These are phyloP conservation scores for Chlorocebus sabaeus DNA, from an alignment of 2,113 vertebrate genomes.

Conservation along the genomic window DNA sequence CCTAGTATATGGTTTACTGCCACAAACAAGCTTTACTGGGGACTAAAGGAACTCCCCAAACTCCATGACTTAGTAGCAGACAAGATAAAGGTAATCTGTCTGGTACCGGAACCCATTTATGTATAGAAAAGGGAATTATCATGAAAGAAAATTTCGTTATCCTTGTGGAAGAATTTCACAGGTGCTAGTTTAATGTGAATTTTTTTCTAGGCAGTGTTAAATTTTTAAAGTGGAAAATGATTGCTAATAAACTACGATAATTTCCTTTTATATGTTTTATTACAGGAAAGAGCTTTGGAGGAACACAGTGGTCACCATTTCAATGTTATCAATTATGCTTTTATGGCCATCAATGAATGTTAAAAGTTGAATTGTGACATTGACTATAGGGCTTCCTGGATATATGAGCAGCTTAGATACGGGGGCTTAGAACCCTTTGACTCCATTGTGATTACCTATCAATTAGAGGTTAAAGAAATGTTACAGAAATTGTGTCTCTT, in stretches of 20 bases:
- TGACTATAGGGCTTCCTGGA: background rate
- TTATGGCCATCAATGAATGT: background rate
- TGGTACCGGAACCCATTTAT: background rate
- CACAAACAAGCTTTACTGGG: too few species aligned
- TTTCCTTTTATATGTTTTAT: constrained; percentile 2
- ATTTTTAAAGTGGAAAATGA: constrained; percentile 32
- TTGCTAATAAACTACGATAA: constrained; percentile 22
- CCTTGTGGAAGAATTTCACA: constrained; percentile 11
- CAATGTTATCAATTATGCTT: background rate
- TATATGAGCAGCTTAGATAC: background rate
- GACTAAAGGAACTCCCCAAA: too few species aligned
- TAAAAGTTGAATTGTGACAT: background rate
- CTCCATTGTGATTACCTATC: background rate
- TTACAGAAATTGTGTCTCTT: background rate
- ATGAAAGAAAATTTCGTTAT: constrained; percentile 19
- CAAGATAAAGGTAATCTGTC: too few species aligned
- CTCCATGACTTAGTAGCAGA: too few species aligned
- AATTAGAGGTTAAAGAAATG: background rate
- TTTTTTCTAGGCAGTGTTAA: constrained; percentile 8
- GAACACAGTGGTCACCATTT: background rate
- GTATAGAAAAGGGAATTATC: background rate
- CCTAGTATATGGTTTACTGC: background rate
- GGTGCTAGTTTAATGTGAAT: background rate
- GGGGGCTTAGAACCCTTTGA: background rate
- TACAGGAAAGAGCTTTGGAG: background rate